Conservation (phyloP, 2,797 vertebrate species). For the Arrhamphus sclerolepis region DNA sequence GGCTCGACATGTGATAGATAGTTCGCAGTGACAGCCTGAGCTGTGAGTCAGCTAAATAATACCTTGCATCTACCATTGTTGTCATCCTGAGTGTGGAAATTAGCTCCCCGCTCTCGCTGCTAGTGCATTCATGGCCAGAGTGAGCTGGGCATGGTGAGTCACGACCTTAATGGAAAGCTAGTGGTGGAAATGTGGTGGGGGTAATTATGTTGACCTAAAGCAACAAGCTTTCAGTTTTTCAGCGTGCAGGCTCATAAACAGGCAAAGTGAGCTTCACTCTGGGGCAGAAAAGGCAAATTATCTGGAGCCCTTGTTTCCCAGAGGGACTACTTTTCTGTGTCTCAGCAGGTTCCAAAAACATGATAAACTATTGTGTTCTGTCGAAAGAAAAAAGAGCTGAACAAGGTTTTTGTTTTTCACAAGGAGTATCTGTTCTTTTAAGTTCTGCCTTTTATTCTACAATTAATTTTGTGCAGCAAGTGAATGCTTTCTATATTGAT, state of each 20-base stretch:
- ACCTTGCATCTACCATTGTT: constrained; percentile 39
- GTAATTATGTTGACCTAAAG: constrained; percentile 72
- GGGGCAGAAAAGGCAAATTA: constrained; percentile 52
- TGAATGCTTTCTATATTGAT: neutral
- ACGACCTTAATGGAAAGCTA: constrained; percentile 67
- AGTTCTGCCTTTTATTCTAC: neutral
- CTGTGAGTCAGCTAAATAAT: constrained; percentile 47
- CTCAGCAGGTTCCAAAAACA: constrained; percentile 37
- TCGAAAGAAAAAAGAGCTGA: constrained; percentile 21
- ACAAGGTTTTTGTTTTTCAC: neutral
- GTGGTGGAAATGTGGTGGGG: constrained; percentile 54
- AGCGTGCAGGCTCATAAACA: constrained; percentile 48
- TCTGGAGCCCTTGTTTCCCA: constrained; percentile 26
- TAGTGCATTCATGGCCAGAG: constrained; percentile 38
- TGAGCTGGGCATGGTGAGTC: constrained; percentile 55
- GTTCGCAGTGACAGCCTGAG: neutral
- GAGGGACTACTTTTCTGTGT: constrained; percentile 42
- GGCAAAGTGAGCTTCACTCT: constrained; percentile 42
- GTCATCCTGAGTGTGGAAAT: constrained; percentile 57
- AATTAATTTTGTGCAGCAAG: neutral
- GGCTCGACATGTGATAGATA: no score
- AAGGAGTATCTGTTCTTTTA: neutral
- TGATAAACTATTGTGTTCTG: constrained; percentile 22
- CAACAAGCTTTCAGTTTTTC: constrained; percentile 55
- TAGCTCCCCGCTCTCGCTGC: constrained; percentile 54